Conservation (phyloP, 2,797 vertebrate species). For the Helicolenus hilgendorfi region DNA sequence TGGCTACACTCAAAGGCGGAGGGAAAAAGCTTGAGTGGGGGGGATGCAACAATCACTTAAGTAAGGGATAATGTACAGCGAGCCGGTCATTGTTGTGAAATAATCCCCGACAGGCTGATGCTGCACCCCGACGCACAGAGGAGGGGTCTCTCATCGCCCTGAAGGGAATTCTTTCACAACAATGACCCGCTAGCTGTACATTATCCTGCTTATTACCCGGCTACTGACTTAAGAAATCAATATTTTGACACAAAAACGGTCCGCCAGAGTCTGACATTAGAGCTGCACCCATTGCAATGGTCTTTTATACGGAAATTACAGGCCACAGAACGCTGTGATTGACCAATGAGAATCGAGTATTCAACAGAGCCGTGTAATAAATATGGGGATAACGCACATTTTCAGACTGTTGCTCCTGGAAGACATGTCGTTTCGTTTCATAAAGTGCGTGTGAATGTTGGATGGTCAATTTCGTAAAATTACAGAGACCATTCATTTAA, state of each 20-base stretch:
- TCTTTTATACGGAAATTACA: too few relatives aligned
- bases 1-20: background rate
- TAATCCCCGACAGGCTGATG: accelerated
- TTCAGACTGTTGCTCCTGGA: background rate
- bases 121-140: too few relatives aligned
- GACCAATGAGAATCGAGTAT: too few relatives aligned
- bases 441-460: background rate
- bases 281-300: too few relatives aligned
- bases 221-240: too few relatives aligned
- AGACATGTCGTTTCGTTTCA: background rate
- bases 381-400: background rate
- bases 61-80: too few relatives aligned
- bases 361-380: accelerated
- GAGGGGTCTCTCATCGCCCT: accelerated
- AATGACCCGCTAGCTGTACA: too few relatives aligned
- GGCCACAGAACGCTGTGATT: accelerated
- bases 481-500: background rate
- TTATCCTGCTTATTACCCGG: too few relatives aligned
- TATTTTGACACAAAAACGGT: too few relatives aligned
- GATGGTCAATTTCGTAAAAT: background rate
- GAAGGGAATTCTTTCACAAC: too few relatives aligned
- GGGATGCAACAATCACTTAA: background rate
- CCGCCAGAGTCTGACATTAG: too few relatives aligned
- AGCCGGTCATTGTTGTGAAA: too few relatives aligned
- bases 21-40: background rate